phyloP scores from a whole-genome alignment of 2,797 vertebrate genomes.

The Falco peregrinus region DNA sequence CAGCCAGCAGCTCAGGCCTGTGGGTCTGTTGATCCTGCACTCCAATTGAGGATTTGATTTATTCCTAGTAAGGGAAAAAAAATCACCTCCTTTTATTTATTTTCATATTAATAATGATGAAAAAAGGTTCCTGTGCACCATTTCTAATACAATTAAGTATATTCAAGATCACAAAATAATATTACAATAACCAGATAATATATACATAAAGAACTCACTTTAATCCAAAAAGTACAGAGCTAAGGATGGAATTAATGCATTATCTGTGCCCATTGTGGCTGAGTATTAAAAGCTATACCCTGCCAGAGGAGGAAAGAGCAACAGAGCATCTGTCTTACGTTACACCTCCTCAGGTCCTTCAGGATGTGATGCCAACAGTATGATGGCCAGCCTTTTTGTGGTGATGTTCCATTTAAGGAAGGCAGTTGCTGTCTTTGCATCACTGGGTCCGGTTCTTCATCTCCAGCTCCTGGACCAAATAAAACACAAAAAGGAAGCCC shows the following conservation, averaged over 20 bases:
- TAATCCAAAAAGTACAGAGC: constrained; percentile 42
- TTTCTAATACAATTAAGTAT: constrained; percentile 65
- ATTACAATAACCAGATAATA: constrained; percentile 48
- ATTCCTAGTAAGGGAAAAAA: neutral
- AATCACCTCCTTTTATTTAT: constrained; percentile 12
- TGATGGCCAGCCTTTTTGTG: neutral
- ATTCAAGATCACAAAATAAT: constrained; percentile 36
- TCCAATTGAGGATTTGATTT: constrained; percentile 19
- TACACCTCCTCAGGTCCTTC: neutral
- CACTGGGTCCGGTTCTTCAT: neutral
- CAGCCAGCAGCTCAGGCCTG: constrained; percentile 28
- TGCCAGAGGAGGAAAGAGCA: neutral
- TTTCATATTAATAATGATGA: neutral
- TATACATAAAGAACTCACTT: constrained; percentile 31
- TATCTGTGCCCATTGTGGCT: constrained; percentile 27
- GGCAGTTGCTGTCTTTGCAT: neutral
- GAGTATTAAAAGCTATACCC: neutral
- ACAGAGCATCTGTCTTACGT: neutral
- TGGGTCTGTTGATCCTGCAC: constrained; percentile 19
- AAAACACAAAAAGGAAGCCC: too few species aligned
- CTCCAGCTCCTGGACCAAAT: neutral
- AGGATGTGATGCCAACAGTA: neutral
- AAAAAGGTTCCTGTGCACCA: neutral
- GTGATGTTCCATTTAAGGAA: neutral
- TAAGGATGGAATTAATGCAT: constrained; percentile 45